Evolutionary conservation across 2,113 vertebrate genomes (phyloP), one percentile per base, ranked within the genome.

Genomic region (Esox niger): DNA sequence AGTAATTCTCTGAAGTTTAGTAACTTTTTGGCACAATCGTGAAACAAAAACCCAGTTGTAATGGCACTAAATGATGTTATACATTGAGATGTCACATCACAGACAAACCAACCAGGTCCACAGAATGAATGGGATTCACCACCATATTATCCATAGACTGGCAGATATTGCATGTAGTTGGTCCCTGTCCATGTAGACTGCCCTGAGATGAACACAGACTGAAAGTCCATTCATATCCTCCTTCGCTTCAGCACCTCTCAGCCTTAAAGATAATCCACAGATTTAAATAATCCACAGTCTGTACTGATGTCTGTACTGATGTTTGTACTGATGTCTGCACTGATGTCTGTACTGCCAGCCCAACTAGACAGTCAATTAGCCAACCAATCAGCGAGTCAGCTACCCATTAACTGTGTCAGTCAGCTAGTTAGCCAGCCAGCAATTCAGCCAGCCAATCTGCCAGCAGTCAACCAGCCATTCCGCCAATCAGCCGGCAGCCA

Each of bases 171-270:
- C 47, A 35, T 33, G 29, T 43, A 61, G 20, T 61, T 9, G 59
- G 20, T 2, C 21, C 1, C 6, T 23, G 47, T 69, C 66, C 32
- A 43, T 63, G 72, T 64, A 21, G 71, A n/a, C 83, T 35, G 68
- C 58, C 87, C 84, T 80, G 83, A 86, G 82, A 82, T 69, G 29
- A 68, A 55, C 25, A 68, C 57, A 25, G 49, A 55, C 32, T 60
- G 21, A 66, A 15, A 57, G 68, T 49, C 52, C 54, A 64, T 73
- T 60, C n/a, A 13, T 23, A 9, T 26, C 6, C 27, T 30, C 69
- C 64, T 73, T 52, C 68, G 52, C 59, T 58, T 49, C 62, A 60
- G 0, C 55, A 31, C 33, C 29, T 3, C 11, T n/a, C n/a, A 60
- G 29, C n/a, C 62, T 7, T 56, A 9, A 32, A 38, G n/a, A 49